phyloP scores from a whole-genome alignment of 2,888 invertebrate species.

The Dendrolimus pini region DNA sequence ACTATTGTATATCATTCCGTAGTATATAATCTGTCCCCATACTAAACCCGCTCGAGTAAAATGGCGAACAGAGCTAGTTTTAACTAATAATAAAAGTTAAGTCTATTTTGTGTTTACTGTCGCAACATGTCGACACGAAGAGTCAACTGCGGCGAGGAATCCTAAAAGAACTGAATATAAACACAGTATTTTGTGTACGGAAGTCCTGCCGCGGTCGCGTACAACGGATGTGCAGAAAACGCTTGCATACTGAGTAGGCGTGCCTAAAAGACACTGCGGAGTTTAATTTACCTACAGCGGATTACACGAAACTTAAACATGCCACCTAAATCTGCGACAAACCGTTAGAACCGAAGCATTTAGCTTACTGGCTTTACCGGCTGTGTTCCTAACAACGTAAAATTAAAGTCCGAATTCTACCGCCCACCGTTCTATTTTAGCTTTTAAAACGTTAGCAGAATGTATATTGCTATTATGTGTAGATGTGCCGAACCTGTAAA shows the following conservation, averaged over 20 bases:
- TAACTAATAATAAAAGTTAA: no score
- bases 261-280: constrained; percentile 75
- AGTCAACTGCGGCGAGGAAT: constrained; percentile 65
- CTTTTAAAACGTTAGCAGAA: constrained; percentile 11
- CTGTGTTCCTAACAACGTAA: constrained; percentile 31
- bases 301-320: constrained; percentile 71
- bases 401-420: constrained; percentile 28
- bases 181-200: constrained; percentile 73
- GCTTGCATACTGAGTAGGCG: constrained; percentile 75
- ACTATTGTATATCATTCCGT: no score
- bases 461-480: background rate
- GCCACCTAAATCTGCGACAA: constrained; percentile 65
- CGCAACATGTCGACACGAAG: constrained; percentile 65
- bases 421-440: constrained; percentile 21
- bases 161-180: constrained; percentile 69
- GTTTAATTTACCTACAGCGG: constrained; percentile 66
- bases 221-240: constrained; percentile 73
- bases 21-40: no score
- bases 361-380: constrained; percentile 40
- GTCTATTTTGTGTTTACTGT: constrained; percentile 46
- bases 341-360: constrained; percentile 48
- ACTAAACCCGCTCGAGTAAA: no score
- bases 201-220: constrained; percentile 70
- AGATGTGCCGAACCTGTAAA: background rate
- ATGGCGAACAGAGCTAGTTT: no score